These are phyloP conservation scores for Lottia gigantea DNA, from an alignment of 2,888 invertebrate species.

Conservation along the genomic window DNA sequence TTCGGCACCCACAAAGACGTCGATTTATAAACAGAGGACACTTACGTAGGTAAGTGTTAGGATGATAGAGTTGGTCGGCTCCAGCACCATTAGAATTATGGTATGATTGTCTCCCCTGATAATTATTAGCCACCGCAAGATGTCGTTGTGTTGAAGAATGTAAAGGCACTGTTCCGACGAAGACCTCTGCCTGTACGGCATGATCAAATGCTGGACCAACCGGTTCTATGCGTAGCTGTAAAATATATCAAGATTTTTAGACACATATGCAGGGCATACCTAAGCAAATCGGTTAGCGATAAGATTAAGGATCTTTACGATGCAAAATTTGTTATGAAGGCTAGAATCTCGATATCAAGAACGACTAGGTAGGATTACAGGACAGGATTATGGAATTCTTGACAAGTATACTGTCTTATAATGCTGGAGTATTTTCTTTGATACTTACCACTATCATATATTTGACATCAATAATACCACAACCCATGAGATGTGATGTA, in stretches of 20 bases:
- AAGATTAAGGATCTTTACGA: too few species aligned
- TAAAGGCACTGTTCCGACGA: conserved; percentile 7
- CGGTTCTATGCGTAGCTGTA: not conserved
- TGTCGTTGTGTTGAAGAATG: conserved; percentile 30
- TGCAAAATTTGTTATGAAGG: too few species aligned
- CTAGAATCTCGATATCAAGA: not conserved
- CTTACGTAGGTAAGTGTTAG: not conserved
- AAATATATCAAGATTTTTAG: not conserved
- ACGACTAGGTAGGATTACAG: not conserved
- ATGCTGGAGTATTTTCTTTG: too few species aligned
- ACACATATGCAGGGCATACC: too few species aligned
- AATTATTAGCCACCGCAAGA: conserved; percentile 13
- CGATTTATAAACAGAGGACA: not conserved
- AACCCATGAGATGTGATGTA: conserved; percentile 92
- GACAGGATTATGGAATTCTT: too few species aligned
- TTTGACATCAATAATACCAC: conserved; percentile 91
- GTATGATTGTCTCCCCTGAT: conserved; percentile 15
- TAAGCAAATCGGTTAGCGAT: too few species aligned
- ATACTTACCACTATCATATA: conserved; percentile 71
- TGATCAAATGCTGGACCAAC: not conserved
- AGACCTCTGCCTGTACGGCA: conserved; percentile 12
- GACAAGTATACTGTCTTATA: too few species aligned
- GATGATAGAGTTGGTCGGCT: conserved; percentile 2
- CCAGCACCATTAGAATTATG: not conserved
- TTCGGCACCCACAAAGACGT: too few species aligned